Base-by-base conservation (phyloP, 1,140 invertebrate genomes). In the Drosophila varians region DNA sequence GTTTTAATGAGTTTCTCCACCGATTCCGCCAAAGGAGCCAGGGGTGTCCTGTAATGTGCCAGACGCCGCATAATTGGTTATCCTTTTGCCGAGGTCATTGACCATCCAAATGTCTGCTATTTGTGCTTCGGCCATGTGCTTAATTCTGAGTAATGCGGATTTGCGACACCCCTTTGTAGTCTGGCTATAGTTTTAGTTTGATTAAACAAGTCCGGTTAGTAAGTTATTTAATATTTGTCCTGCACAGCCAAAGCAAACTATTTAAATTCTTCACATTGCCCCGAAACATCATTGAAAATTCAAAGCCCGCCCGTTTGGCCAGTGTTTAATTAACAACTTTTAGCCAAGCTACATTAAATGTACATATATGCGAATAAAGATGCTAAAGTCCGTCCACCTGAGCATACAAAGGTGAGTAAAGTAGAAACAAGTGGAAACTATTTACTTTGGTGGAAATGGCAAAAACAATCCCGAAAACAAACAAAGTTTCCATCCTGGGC, bases 1-100 rank as follows among this genome's bases (percentile, higher is more conserved):
- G 75, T 87, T 86, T 87, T 86, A 86, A 86, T 86, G 82, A 86
- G 76, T 80, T 87, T 83, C 65, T 58, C 77, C 43, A 47, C 28
- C 31, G 49, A 45, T 38, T 38, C 56, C 25, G 31, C n/a, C 21
- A 26, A n/a, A 2, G n/a, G 43, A 11, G 16, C 4, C 4, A 6
- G 19, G 25, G 42, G 36, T 36, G 52, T 49, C 68, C 21, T 49
- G 42, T 72, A 77, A 77, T 77, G 49, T 53, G 64, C 45, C 77
- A 80, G 77, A 82, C 66, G 52, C 66, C 56, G 68, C 68, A 82
- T 83, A 83, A 82, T 82, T 82, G 78, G 62, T 84, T 75, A 76
- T 86, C 75, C 79, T 64, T 74, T 84, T 54, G 64, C 4, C 14
- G 47, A 64, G 79, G 80, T 84, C 80, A 55, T 79, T 79, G 75